A percentile compares a stretch with the other conserved stretches of the same genome.
These are phyloP conservation scores for Herminia tarsipennalis DNA, from an alignment of 2,888 invertebrate species.

Conservation along the genomic window DNA sequence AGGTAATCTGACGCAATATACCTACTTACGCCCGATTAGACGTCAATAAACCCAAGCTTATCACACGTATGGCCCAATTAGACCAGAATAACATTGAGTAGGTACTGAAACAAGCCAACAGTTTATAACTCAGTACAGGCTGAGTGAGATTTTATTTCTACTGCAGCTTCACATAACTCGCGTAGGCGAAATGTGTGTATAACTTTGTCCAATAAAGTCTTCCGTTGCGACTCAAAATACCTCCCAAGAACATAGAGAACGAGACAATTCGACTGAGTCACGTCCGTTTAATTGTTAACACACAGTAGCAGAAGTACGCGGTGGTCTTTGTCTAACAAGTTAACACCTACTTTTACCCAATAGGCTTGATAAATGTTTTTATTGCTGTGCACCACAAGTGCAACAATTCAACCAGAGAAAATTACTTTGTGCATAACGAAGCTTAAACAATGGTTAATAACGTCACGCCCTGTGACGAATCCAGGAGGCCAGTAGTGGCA, in stretches of 20 bases:
- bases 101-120: not conserved
- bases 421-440: slow-evolving; percentile 73
- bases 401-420: slow-evolving; percentile 72
- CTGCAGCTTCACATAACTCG: slow-evolving; percentile 20
- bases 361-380: slow-evolving; percentile 69
- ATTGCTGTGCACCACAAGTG: slow-evolving; percentile 65
- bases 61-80: not conserved
- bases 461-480: slow-evolving; percentile 71
- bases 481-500: slow-evolving; percentile 51
- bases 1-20: no score
- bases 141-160: no score
- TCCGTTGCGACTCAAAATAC: slow-evolving; percentile 25
- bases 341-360: slow-evolving; percentile 63
- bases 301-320: slow-evolving; percentile 56
- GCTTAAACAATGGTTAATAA: slow-evolving; percentile 70
- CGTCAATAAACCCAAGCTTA: no score
- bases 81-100: not conserved
- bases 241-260: slow-evolving; percentile 38
- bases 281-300: slow-evolving; percentile 61
- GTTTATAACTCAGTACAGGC: slow-evolving; percentile 2
- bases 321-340: slow-evolving; percentile 71
- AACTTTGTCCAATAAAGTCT: slow-evolving; percentile 23
- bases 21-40: no score
- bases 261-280: slow-evolving; percentile 49
- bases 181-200: slow-evolving; percentile 20